phyloP scores from a whole-genome alignment of 2,888 invertebrate genomes.

The Cryptocheilus praepositus region DNA sequence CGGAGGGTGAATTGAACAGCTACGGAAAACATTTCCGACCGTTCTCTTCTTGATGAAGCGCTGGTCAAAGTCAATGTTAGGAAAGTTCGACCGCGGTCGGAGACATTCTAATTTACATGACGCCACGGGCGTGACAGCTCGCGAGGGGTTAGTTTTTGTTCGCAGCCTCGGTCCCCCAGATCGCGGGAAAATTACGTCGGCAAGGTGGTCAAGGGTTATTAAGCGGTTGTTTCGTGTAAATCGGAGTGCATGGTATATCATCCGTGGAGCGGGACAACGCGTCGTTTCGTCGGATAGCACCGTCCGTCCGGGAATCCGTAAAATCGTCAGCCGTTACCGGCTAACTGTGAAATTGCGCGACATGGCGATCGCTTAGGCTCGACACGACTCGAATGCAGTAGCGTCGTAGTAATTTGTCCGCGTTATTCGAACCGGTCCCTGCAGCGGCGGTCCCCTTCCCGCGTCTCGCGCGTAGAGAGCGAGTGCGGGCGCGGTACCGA shows the following conservation, averaged over 20 bases:
- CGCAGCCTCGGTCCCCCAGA: too few relatives aligned
- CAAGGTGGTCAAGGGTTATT: slow-evolving; percentile 1
- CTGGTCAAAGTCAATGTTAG: too few relatives aligned
- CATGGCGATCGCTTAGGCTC: slow-evolving; percentile 56
- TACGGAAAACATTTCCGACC: too few relatives aligned
- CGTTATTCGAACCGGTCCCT: slow-evolving; percentile 65
- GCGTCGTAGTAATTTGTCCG: slow-evolving; percentile 69
- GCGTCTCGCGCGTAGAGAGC: slow-evolving; percentile 15
- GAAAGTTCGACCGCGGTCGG: too few relatives aligned
- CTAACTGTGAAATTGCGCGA: slow-evolving; percentile 46
- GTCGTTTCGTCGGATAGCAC: slow-evolving; percentile 40
- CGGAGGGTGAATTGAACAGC: too few relatives aligned
- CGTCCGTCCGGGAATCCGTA: slow-evolving; percentile 39
- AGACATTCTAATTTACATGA: not conserved
- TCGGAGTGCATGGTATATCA: slow-evolving; percentile 9
- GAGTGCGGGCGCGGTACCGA: slow-evolving; percentile 51
- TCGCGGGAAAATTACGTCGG: not conserved
- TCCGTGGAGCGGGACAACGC: slow-evolving; percentile 8
- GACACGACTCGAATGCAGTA: slow-evolving; percentile 59
- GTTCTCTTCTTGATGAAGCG: not conserved
- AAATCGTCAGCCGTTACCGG: slow-evolving; percentile 54
- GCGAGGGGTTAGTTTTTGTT: not conserved
- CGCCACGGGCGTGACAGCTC: not conserved
- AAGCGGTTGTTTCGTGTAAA: slow-evolving; percentile 8
- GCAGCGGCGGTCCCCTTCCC: slow-evolving; percentile 11